phyloP scores from a whole-genome alignment of 2,797 vertebrate species.

The Myotis myotis region DNA sequence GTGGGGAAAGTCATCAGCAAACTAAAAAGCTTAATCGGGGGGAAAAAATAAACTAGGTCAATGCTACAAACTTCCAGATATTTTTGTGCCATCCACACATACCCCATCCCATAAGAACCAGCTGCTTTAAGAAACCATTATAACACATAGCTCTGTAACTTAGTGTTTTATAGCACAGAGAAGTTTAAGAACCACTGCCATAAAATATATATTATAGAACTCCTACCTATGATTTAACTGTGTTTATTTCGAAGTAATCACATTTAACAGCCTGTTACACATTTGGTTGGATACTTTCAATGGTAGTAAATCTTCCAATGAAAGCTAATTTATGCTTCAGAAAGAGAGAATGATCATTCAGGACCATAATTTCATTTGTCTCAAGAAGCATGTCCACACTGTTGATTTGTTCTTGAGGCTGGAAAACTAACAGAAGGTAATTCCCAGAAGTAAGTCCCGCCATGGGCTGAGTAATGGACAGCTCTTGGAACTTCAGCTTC shows the following conservation, averaged over 20 bases:
- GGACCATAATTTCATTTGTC: conserved; percentile 31
- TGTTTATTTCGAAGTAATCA: conserved; percentile 37
- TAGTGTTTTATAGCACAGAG: not conserved
- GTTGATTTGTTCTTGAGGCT: not conserved
- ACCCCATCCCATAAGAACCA: not conserved
- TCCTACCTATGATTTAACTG: not conserved
- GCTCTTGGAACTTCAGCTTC: not conserved
- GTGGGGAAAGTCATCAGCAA: not conserved
- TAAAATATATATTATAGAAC: not conserved
- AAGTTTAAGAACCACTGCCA: not conserved
- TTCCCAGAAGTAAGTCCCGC: not conserved
- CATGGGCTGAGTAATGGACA: not conserved
- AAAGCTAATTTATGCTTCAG: conserved; percentile 25
- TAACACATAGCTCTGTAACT: not conserved
- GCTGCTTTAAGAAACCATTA: not conserved
- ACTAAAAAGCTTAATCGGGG: not conserved
- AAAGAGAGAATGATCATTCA: conserved; percentile 14
- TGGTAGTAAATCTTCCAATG: conserved; percentile 7
- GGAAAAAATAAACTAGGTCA: not conserved
- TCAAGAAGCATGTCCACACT: not conserved
- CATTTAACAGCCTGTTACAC: not conserved
- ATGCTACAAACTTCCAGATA: not conserved
- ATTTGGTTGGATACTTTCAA: not conserved
- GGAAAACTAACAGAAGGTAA: not conserved
- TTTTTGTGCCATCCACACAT: not conserved